Percentiles rank a stretch among this genome's conserved stretches.
Evolutionary conservation across 2,797 vertebrate genomes (phyloP).

Genomic region (Lycodopsis pacificus): DNA sequence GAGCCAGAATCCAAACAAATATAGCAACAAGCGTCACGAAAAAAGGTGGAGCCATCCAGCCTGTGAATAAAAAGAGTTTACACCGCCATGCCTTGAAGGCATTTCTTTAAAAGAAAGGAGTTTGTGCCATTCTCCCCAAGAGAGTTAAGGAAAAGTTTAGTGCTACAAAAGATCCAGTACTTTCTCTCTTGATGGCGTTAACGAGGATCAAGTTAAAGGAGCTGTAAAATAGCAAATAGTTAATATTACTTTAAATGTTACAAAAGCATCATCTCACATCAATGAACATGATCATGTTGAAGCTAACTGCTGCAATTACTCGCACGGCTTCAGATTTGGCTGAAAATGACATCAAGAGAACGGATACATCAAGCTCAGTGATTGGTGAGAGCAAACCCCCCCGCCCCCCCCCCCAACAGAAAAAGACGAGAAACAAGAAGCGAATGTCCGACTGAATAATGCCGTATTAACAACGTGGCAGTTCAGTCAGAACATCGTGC

Average conservation of each 20-base stretch:
- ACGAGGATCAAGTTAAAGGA: not conserved
- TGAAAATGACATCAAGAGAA: slow-evolving; percentile 23
- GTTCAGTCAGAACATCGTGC: slow-evolving; percentile 21
- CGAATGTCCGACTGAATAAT: slow-evolving; percentile 15
- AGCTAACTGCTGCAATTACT: not conserved
- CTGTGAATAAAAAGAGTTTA: slow-evolving; percentile 9
- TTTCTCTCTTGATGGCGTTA: not conserved
- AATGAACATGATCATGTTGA: not conserved
- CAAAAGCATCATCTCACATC: not conserved
- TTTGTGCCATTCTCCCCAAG: not conserved
- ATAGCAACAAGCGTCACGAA: not conserved
- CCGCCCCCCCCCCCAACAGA: slow-evolving; percentile 7
- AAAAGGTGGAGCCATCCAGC: not conserved
- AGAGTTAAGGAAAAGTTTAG: not conserved
- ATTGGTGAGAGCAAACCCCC: slow-evolving; percentile 11
- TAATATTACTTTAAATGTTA: not conserved
- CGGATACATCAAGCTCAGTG: slow-evolving; percentile 20
- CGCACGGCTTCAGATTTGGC: not conserved
- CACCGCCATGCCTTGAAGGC: not conserved
- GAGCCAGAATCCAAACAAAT: slow-evolving; percentile 33
- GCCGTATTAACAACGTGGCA: slow-evolving; percentile 13
- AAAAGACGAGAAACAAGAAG: slow-evolving; percentile 31
- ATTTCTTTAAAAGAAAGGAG: not conserved
- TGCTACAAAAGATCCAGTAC: not conserved
- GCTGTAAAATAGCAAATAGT: not conserved